These are phyloP conservation scores for Neelides folsomi DNA, from an alignment of 2,888 invertebrate genomes.

Conservation along the genomic window DNA sequence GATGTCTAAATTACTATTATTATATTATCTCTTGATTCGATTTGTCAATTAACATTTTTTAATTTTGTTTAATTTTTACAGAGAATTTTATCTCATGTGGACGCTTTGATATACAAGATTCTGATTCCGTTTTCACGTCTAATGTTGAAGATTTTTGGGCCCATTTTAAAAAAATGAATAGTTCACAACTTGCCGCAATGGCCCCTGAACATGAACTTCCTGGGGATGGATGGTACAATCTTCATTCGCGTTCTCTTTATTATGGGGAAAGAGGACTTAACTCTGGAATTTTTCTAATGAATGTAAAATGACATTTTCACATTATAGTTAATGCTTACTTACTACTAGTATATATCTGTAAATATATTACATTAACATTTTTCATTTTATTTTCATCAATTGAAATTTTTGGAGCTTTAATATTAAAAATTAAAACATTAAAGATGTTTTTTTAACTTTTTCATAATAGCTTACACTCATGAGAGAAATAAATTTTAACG, in stretches of 20 bases:
- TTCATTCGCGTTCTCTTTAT: conserved; percentile 89
- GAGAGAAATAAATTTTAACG: conserved; percentile 71
- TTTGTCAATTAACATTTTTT: too few relatives aligned
- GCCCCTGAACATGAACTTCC: conserved; percentile 81
- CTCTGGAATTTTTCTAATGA: conserved; percentile 96
- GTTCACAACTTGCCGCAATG: conserved; percentile 72
- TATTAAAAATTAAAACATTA: too few relatives aligned
- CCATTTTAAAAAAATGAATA: conserved; percentile 67
- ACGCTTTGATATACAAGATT: conserved; percentile 85
- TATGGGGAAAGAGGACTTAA: conserved; percentile 82
- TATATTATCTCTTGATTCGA: too few relatives aligned
- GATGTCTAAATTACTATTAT: too few relatives aligned
- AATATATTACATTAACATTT: too few relatives aligned
- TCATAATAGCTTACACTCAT: conserved; percentile 52
- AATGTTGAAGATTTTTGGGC: conserved; percentile 70
- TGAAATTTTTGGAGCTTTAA: too few relatives aligned
- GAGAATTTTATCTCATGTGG: conserved; percentile 62
- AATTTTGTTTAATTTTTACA: conserved; percentile 40
- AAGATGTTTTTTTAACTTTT: too few relatives aligned
- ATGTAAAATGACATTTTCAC: too few relatives aligned
- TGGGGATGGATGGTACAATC: conserved; percentile 88
- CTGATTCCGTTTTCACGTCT: conserved; percentile 75
- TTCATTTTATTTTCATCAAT: too few relatives aligned
- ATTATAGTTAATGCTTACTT: too few relatives aligned
- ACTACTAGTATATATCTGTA: too few relatives aligned